These are phyloP conservation scores for Chironomus tepperi DNA, from an alignment of 1,140 invertebrate genomes.

Conservation along the genomic window DNA sequence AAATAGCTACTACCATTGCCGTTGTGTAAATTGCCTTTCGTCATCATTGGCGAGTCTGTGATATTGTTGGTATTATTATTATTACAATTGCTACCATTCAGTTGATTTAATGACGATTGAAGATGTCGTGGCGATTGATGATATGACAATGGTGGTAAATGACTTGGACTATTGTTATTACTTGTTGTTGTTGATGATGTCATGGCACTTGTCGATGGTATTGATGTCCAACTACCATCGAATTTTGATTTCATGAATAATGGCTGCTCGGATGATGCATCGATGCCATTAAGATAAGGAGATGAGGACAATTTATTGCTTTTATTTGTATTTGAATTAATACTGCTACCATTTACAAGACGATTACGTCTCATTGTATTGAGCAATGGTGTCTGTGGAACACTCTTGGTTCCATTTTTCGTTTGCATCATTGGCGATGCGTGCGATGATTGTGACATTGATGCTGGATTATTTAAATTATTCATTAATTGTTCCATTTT, in stretches of 20 bases:
- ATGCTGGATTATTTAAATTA: conserved; percentile 30
- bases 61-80: neutral
- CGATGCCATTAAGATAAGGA: conserved; percentile 30
- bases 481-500: conserved; percentile 36
- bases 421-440: neutral
- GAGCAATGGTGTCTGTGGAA: conserved; percentile 16
- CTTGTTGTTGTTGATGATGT: conserved; percentile 31
- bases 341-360: neutral
- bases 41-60: neutral
- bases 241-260: conserved; percentile 39
- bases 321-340: conserved; percentile 15
- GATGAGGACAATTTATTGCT: conserved; percentile 20
- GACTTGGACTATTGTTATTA: conserved; percentile 26
- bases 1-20: conserved; percentile 26
- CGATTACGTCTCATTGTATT: conserved; percentile 15
- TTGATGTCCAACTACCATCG: conserved; percentile 35
- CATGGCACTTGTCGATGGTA: conserved; percentile 36
- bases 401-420: conserved; percentile 28
- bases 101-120: conserved; percentile 24
- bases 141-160: conserved; percentile 27
- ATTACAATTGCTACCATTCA: neutral
- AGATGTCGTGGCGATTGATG: conserved; percentile 26
- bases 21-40: conserved; percentile 20
- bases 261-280: conserved; percentile 37
- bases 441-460: conserved; percentile 26